Percentiles rank a stretch among this genome's conserved stretches.
These are phyloP conservation scores for Autographa pulchrina DNA, from an alignment of 2,888 invertebrate genomes.

Conservation along the genomic window DNA sequence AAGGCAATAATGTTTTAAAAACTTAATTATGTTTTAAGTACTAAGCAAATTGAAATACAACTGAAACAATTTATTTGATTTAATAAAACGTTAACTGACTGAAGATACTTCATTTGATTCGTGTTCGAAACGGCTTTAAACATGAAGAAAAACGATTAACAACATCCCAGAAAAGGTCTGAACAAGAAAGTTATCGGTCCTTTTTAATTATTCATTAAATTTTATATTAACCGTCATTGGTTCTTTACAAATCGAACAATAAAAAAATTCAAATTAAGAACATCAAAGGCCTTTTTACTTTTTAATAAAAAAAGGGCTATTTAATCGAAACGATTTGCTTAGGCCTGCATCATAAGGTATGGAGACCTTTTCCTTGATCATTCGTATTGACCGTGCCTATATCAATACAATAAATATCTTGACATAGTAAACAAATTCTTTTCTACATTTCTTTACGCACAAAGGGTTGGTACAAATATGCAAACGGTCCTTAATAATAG, in stretches of 20 bases:
- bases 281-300: conserved; percentile 44
- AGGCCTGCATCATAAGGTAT: conserved; percentile 31
- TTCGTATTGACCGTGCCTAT: conserved; percentile 24
- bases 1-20: neutral
- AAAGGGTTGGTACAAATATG: neutral
- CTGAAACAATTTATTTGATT: too few species aligned
- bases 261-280: conserved; percentile 13
- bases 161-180: neutral
- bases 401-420: conserved; percentile 33
- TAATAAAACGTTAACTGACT: too few species aligned
- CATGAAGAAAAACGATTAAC: neutral
- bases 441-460: conserved; percentile 13
- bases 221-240: neutral
- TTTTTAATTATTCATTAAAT: conserved; percentile 4
- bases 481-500: neutral
- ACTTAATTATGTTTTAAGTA: neutral
- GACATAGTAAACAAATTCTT: conserved; percentile 31
- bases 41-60: too few species aligned
- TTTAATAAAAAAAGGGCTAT: conserved; percentile 28
- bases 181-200: neutral
- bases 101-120: neutral
- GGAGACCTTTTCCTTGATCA: conserved; percentile 23
- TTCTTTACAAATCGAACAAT: neutral
- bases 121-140: neutral
- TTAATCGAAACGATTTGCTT: conserved; percentile 51